These are phyloP conservation scores for Fistularia tabacaria DNA, from an alignment of 2,797 vertebrate species.

Conservation along the genomic window DNA sequence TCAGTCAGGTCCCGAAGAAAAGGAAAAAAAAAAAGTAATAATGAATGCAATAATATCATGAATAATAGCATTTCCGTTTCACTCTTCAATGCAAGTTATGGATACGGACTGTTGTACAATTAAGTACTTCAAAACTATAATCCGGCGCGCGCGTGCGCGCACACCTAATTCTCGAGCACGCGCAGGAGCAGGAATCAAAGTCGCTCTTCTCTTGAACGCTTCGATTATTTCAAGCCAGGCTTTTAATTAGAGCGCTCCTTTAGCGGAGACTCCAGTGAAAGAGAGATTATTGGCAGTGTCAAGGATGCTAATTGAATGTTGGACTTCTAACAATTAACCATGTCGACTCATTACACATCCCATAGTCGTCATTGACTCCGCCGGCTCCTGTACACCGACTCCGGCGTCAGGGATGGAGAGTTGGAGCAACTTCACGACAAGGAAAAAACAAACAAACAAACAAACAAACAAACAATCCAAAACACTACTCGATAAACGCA, in stretches of 20 bases:
- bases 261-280: conserved; percentile 77
- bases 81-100: conserved; percentile 42
- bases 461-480: no score
- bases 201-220: conserved; percentile 65
- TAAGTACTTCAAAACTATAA: conserved; percentile 32
- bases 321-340: conserved; percentile 77
- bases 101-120: conserved; percentile 31
- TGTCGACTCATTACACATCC: conserved; percentile 68
- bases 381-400: conserved; percentile 38
- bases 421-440: background rate
- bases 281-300: conserved; percentile 80
- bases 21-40: no score
- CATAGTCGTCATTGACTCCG: conserved; percentile 50
- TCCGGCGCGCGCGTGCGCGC: background rate
- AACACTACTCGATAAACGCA: no score
- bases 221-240: conserved; percentile 74
- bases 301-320: conserved; percentile 82
- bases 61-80: conserved; percentile 20
- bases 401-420: conserved; percentile 26
- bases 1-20: conserved; percentile 1
- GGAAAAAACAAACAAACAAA: no score
- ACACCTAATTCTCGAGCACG: background rate
- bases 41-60: no score
- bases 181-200: conserved; percentile 59
- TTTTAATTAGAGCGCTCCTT: conserved; percentile 73